A percentile compares a stretch with the other conserved stretches of the same genome.
phyloP scores from a whole-genome alignment of 2,888 invertebrate genomes.

The Platycheirus albimanus region DNA sequence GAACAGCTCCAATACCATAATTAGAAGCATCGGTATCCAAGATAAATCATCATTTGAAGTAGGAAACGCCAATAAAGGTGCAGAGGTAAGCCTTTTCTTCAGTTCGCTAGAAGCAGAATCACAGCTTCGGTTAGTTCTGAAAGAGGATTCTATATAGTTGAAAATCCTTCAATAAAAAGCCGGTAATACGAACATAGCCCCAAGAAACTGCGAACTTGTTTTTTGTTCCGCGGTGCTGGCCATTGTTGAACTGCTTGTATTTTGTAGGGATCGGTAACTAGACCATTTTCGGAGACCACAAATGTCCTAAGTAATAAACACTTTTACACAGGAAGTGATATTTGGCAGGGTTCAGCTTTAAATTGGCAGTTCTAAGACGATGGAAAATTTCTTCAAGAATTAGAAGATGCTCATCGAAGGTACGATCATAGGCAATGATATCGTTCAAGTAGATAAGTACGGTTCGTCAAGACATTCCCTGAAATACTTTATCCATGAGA shows the following conservation, averaged over 20 bases:
- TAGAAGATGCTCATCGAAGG: constrained; percentile 59
- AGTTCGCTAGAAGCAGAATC: too few relatives aligned
- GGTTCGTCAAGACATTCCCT: too few relatives aligned
- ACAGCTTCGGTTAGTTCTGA: constrained; percentile 21
- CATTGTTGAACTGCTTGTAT: constrained; percentile 22
- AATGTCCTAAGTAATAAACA: constrained; percentile 39
- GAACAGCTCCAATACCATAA: too few relatives aligned
- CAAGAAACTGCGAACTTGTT: constrained; percentile 14
- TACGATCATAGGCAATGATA: too few relatives aligned
- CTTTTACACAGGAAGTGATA: constrained; percentile 15
- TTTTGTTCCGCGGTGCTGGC: background rate
- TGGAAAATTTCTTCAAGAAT: too few relatives aligned
- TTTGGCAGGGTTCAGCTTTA: constrained; percentile 45
- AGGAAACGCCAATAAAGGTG: too few relatives aligned
- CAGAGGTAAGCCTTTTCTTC: too few relatives aligned
- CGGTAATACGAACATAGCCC: constrained; percentile 22
- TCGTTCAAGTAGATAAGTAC: too few relatives aligned
- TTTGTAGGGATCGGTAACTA: constrained; percentile 26
- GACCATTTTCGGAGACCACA: constrained; percentile 14
- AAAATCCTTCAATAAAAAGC: constrained; percentile 7
- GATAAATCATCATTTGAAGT: too few relatives aligned
- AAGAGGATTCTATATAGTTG: constrained; percentile 12
- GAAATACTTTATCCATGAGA: too few relatives aligned
- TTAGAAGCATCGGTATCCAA: too few relatives aligned
- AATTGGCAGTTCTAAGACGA: constrained; percentile 11